These are phyloP conservation scores for Tetrao urogallus DNA, from an alignment of 2,113 vertebrate genomes.

Conservation along the genomic window DNA sequence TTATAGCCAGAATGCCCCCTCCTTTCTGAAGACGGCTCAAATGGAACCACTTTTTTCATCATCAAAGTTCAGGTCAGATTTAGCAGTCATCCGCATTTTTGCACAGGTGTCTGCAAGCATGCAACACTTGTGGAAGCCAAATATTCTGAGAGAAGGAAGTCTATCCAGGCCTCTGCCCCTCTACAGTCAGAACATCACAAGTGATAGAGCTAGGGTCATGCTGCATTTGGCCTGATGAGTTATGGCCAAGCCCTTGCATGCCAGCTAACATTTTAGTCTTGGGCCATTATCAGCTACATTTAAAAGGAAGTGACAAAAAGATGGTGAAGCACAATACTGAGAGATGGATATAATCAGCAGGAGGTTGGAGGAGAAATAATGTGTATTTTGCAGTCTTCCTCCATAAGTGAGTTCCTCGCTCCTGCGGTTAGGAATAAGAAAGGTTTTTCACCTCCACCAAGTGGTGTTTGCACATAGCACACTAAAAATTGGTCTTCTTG, in stretches of 20 bases:
- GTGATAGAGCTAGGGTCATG: not conserved
- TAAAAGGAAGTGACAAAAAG: not conserved
- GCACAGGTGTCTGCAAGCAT: not conserved
- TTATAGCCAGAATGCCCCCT: not conserved
- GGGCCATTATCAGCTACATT: not conserved
- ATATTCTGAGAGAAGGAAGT: not conserved
- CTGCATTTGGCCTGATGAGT: not conserved
- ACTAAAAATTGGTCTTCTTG: not conserved
- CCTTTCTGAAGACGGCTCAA: not conserved
- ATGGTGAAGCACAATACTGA: not conserved
- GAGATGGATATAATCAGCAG: not conserved
- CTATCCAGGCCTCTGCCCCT: not conserved
- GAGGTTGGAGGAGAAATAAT: not conserved
- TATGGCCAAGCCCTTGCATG: not conserved
- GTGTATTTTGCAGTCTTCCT: not conserved
- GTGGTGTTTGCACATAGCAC: not conserved
- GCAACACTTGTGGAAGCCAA: not conserved
- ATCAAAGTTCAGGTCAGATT: not conserved
- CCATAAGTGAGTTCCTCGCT: not conserved
- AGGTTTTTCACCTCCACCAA: not conserved
- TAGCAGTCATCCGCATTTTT: not conserved
- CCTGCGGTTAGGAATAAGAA: not conserved
- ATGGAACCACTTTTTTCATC: not conserved
- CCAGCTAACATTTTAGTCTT: not conserved
- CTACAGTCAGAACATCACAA: not conserved